These are phyloP conservation scores for Metopia argyrocephala DNA, from an alignment of 2,888 invertebrate genomes.

Conservation along the genomic window DNA sequence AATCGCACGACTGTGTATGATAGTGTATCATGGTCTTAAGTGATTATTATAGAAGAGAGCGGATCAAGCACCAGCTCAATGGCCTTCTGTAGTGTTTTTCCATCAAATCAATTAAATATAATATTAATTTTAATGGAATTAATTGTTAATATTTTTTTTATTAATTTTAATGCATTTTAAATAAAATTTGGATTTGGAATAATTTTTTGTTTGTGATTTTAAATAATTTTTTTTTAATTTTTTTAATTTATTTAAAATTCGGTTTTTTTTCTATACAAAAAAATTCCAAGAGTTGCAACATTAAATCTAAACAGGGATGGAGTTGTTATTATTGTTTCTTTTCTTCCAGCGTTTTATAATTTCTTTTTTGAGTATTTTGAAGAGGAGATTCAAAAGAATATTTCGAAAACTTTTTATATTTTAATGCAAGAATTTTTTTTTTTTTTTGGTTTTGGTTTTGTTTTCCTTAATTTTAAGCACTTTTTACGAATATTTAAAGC, in stretches of 20 bases:
- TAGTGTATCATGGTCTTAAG: too few relatives aligned
- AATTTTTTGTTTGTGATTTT: not conserved
- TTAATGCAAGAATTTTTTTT: not conserved
- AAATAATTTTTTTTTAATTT: not conserved
- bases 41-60: too few relatives aligned
- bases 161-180: not conserved
- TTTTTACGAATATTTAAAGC: slow-evolving; percentile 9
- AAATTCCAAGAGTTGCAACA: slow-evolving; percentile 42
- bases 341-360: not conserved
- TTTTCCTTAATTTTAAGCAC: slow-evolving; percentile 33
- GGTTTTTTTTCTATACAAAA: not conserved
- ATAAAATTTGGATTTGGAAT: not conserved
- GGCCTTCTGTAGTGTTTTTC: too few relatives aligned
- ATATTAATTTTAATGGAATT: too few relatives aligned
- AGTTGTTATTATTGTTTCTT: too few relatives aligned
- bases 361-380: not conserved
- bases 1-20: too few relatives aligned
- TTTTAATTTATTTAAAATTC: slow-evolving; percentile 13
- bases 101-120: too few relatives aligned
- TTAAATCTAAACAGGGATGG: slow-evolving; percentile 48
- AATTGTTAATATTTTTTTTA: not conserved
- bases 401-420: too few relatives aligned
- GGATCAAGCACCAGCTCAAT: too few relatives aligned
- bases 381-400: too few relatives aligned
- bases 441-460: not conserved